phyloP scores from a whole-genome alignment of 35 echinoderm and acorn worm species.

The Hemicentrotus pulcherrimus region DNA sequence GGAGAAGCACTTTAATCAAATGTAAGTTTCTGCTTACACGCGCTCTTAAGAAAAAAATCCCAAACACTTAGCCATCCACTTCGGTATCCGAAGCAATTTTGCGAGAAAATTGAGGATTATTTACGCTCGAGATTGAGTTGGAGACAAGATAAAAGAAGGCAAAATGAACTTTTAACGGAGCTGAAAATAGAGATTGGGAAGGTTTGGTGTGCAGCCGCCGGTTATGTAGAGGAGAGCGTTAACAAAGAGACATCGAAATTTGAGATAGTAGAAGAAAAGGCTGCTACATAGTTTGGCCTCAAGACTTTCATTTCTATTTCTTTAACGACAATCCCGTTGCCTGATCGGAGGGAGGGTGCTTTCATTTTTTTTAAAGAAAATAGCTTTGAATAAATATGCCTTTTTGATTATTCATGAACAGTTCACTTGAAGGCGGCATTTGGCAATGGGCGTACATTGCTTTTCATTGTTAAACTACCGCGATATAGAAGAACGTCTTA shows the following conservation, averaged over 20 bases:
- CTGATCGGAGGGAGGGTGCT: too few relatives aligned
- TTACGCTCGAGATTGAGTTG: background rate
- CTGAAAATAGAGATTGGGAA: background rate
- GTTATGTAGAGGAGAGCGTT: background rate
- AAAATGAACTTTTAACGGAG: background rate
- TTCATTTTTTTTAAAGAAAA: too few relatives aligned
- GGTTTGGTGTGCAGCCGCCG: background rate
- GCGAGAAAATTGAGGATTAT: conserved; percentile 12
- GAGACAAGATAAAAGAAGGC: background rate
- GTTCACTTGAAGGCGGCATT: too few relatives aligned
- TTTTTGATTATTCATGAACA: too few relatives aligned
- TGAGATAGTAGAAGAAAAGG: background rate
- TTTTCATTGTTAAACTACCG: too few relatives aligned
- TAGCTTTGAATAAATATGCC: too few relatives aligned
- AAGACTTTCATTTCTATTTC: too few relatives aligned
- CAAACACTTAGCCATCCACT: background rate
- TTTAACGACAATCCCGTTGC: too few relatives aligned
- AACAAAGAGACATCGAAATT: background rate
- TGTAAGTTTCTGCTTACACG: background rate
- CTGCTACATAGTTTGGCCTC: too few relatives aligned
- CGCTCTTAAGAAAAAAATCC: background rate
- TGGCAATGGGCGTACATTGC: too few relatives aligned
- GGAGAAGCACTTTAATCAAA: background rate
- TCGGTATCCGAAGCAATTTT: background rate
- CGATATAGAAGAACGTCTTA: too few relatives aligned